Base-by-base conservation (phyloP, 2,113 vertebrate genomes). In the Regulus satrapa region DNA sequence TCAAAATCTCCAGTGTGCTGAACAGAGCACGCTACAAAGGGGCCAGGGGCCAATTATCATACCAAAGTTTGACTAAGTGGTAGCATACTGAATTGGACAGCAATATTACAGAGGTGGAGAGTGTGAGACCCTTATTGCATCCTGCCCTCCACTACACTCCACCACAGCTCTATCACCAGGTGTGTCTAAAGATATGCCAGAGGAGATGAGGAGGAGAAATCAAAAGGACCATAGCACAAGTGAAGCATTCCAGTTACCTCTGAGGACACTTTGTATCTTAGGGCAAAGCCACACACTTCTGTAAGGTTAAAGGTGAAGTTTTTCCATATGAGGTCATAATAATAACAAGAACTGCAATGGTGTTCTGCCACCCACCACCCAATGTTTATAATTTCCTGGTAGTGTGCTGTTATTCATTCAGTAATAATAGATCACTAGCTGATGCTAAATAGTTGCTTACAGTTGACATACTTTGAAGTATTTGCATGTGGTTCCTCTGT, bases 111-210 rank as follows among this genome's bases (percentile, higher is more conserved):
- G 18, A 34, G 28, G 17, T 26, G 48, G 23, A 72, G 51, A 72
- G 45, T 17, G 21, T 41, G 26, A 75, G n/a, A 58, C 19, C 25
- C 49, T 76, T 38, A 17, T 8, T 1, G 4, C 15, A 79, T 64
- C 66, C 67, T 79, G 31, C 56, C n/a, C 48, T 78, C 23, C 32
- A 19, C 54, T 59, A n/a, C 12, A 9, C 8, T 48, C 10, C 36
- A 61, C 24, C 45, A 40, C 31, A 59, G 31, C 15, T 48, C 29
- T 59, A 4, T 46, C 59, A 48, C 13, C 1, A 1, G 40, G 17
- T 0, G 0, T 1, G 5, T 43, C 61, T 63, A 10, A 87, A 72
- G 66, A 48, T 25, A 4, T 0, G 1, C 17, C 52, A 49, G 31
- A 28, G 15, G 26, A 77, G 45, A 72, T 32, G 17, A 74, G 26